phyloP scores from a whole-genome alignment of 2,888 invertebrate genomes.

The Philereme transversata region DNA sequence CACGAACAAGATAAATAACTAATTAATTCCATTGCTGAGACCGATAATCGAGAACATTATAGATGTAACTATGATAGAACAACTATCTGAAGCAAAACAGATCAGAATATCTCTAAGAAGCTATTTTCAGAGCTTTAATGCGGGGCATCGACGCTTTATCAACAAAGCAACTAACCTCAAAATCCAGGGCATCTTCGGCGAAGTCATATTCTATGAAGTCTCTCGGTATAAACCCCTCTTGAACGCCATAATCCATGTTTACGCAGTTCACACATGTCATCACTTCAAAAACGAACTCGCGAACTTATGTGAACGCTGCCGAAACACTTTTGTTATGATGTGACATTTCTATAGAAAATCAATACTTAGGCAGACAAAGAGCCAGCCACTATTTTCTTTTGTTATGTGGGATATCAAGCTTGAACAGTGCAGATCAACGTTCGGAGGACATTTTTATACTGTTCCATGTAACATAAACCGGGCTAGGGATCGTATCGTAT shows the following conservation, averaged over 20 bases:
- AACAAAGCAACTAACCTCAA: slow-evolving; percentile 67
- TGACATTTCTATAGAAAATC: slow-evolving; percentile 29
- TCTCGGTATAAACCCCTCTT: slow-evolving; percentile 68
- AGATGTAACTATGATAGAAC: too few species aligned
- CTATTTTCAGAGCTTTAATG: background rate
- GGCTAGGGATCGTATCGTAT: slow-evolving; percentile 5
- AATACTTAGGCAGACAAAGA: slow-evolving; percentile 18
- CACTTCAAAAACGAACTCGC: slow-evolving; percentile 34
- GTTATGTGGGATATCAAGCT: background rate
- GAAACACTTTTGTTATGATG: slow-evolving; percentile 9
- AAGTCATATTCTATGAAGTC: slow-evolving; percentile 75
- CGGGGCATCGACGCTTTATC: slow-evolving; percentile 20
- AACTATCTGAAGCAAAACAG: too few species aligned
- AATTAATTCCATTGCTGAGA: too few species aligned
- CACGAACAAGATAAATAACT: too few species aligned
- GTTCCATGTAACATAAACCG: background rate
- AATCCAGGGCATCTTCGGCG: slow-evolving; percentile 76
- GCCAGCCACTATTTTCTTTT: background rate
- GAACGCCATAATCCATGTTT: slow-evolving; percentile 68
- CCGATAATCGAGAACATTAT: too few species aligned
- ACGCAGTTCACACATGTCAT: slow-evolving; percentile 70
- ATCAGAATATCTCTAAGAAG: background rate
- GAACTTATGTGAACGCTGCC: slow-evolving; percentile 16
- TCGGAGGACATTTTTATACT: slow-evolving; percentile 5
- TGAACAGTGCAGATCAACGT: slow-evolving; percentile 13